Evolutionary conservation across 2,113 vertebrate species (phyloP).

Genomic region (Bucco capensis): DNA sequence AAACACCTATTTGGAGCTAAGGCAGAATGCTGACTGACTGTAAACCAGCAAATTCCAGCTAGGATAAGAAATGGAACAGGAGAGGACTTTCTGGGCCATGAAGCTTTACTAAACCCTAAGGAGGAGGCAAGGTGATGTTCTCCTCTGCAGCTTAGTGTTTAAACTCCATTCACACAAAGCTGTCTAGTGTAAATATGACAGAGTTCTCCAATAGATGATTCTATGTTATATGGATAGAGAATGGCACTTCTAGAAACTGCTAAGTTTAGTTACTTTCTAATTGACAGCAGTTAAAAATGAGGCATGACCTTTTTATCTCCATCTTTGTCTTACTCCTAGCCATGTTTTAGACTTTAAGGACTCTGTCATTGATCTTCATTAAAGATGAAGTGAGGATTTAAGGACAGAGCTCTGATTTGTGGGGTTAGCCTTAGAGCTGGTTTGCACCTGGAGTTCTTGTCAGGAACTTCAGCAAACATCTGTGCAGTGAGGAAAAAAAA

Average conservation of each 20-base stretch:
- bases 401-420: neutral
- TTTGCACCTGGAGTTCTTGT: slow-evolving; percentile 25
- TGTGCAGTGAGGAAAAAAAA: neutral
- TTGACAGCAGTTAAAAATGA: neutral
- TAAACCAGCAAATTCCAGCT: neutral
- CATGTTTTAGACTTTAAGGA: slow-evolving; percentile 12
- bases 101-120: neutral
- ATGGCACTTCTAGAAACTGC: neutral
- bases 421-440: neutral
- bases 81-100: neutral
- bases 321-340: slow-evolving; percentile 24
- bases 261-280: neutral
- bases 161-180: neutral
- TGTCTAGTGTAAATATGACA: neutral
- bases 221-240: neutral
- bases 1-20: neutral
- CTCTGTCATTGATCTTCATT: neutral
- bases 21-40: neutral
- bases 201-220: neutral
- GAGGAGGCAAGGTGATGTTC: neutral
- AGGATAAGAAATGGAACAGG: slow-evolving; percentile 18
- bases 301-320: slow-evolving; percentile 10
- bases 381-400: neutral
- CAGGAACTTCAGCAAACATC: neutral
- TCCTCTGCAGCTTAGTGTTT: neutral